Conservation (phyloP, 2,797 vertebrate species). For the Coccyzus lansbergi region DNA sequence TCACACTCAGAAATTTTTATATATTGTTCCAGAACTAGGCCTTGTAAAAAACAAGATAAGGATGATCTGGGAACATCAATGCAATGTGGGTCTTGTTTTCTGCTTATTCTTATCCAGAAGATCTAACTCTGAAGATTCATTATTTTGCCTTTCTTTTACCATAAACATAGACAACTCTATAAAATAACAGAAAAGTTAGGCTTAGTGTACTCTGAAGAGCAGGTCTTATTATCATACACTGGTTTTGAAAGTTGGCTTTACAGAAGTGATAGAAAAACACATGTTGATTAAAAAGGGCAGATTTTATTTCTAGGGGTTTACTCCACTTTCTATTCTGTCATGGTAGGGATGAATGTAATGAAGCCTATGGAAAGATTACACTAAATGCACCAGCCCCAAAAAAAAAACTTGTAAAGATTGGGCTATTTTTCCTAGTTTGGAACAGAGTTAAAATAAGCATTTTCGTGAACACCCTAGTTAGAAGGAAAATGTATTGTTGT, state of each 20-base stretch:
- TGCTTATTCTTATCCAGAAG: not conserved
- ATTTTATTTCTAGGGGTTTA: not conserved
- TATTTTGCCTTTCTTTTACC: not conserved
- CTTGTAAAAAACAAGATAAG: not conserved
- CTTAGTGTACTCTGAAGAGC: not conserved
- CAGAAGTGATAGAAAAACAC: not conserved
- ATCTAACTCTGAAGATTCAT: not conserved
- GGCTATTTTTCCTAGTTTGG: not conserved
- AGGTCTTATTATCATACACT: not conserved
- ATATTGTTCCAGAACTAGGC: not conserved
- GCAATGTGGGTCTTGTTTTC: not conserved
- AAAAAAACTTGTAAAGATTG: not conserved
- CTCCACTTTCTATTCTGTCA: not conserved
- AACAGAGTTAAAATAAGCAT: not conserved
- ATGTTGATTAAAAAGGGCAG: not conserved
- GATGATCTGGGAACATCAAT: not conserved
- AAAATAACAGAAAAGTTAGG: not conserved
- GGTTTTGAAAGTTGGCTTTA: fast-evolving
- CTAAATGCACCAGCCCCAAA: not conserved
- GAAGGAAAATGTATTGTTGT: not conserved
- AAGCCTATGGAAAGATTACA: not conserved
- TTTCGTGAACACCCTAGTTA: not conserved
- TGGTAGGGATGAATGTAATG: not conserved
- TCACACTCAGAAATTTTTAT: not conserved
- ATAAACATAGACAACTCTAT: not conserved